Base-by-base conservation (phyloP, 2,797 vertebrate genomes). In the Kryptolebias ocellatus region DNA sequence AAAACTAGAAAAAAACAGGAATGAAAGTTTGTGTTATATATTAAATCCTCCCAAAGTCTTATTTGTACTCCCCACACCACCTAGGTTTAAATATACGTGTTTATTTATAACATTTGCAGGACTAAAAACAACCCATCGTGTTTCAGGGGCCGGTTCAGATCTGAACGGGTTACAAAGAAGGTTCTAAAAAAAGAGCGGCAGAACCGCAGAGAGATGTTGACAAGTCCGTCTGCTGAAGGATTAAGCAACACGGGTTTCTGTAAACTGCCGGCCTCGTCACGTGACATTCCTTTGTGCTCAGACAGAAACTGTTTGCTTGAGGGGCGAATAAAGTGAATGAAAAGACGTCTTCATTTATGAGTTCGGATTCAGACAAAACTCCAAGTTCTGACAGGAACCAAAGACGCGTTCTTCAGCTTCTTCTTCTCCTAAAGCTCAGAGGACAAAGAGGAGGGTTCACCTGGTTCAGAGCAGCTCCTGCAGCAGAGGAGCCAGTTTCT, bases 241-340 rank as follows among this genome's bases (percentile, higher is more conserved):
- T 60, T 46, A 31, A 34, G 56, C 39, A 60, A 53, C 58, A 53
- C n/a, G 47, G 46, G 31, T 37, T 29, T 18, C 39, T 53, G 27
- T 53, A 34, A 42, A 53, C 11, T 42, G 50, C 11, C 20, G 20
- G 20, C 20, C 20, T 4, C 4, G 37, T 27, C 50, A 39, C 39
- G 58, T 54, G 51, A 69, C 42, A 34, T 49, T 54, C 42, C 51
- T 39, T 7, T 47, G 44, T 54, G 57, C 58, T 69, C 31, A 54
- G 44, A 60, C 66, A 46, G 1, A 37, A 46, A 54, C 39, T 39
- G 14, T 46, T 34, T 12, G 15, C 31, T 50, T 28, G 39, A 68
- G 39, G 24, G 49, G 17, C 53, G 47, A 24, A 42, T 12, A 42
- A 34, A 34, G 17, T 24, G 44, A 47, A 55, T 44, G 15, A 52